phyloP scores from a whole-genome alignment of 92 coral and sea anemone genomes.

The Epizoanthus ramosus region DNA sequence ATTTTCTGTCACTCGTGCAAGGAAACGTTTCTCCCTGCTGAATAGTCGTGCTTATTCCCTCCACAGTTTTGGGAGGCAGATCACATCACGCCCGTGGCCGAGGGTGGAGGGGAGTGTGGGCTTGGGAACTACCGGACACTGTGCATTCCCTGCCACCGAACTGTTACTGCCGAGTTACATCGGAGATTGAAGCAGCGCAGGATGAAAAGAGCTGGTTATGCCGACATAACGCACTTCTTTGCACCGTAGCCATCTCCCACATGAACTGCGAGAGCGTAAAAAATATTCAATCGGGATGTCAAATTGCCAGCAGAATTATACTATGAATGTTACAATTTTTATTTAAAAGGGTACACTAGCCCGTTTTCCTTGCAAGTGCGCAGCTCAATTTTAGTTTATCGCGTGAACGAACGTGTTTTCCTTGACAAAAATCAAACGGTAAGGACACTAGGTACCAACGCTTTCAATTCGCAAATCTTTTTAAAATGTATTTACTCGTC shows the following conservation, averaged over 20 bases:
- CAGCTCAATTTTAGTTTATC: too few species aligned
- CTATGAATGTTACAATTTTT: too few species aligned
- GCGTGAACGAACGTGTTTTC: too few species aligned
- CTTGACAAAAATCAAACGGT: too few species aligned
- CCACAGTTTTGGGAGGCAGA: conserved; percentile 99
- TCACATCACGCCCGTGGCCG: conserved; percentile 91
- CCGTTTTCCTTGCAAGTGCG: too few species aligned
- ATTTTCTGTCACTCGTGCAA: not conserved
- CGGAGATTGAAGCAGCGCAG: conserved; percentile 69
- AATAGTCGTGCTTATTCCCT: not conserved
- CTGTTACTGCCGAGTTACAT: conserved; percentile 74
- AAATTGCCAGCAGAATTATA: too few species aligned
- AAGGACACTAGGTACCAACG: too few species aligned
- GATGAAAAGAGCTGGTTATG: conserved; percentile 61
- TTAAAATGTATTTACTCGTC: too few species aligned
- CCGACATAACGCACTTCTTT: conserved; percentile 77
- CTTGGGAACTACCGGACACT: conserved; percentile 89
- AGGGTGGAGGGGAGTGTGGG: conserved; percentile 99
- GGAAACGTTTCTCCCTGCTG: not conserved
- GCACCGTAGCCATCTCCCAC: conserved; percentile 5
- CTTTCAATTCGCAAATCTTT: too few species aligned
- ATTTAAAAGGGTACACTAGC: too few species aligned
- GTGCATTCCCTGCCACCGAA: conserved; percentile 95
- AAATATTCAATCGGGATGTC: too few species aligned
- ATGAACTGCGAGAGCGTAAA: not conserved